phyloP scores from a whole-genome alignment of 2,113 vertebrate species.

The Ochotona curzoniae region DNA sequence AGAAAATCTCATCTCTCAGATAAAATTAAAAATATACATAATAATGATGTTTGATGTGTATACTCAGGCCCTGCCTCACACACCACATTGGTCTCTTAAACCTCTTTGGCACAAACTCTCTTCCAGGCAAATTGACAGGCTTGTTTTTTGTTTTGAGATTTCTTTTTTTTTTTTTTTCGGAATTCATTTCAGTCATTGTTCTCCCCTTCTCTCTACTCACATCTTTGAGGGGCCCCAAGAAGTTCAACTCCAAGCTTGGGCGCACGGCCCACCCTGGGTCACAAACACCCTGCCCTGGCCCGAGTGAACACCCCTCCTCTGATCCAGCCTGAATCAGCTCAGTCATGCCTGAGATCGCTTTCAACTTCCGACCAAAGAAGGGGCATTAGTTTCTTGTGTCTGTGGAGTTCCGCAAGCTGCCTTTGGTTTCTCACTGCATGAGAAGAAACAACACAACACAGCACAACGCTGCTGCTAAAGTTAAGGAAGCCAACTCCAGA shows the following conservation, averaged over 20 bases:
- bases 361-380: neutral
- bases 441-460: no score
- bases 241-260: neutral
- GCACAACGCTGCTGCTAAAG: neutral
- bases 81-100: neutral
- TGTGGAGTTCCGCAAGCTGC: neutral
- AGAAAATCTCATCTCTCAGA: no score
- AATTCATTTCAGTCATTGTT: neutral
- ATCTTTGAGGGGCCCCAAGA: neutral
- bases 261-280: neutral
- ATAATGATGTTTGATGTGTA: neutral
- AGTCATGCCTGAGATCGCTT: neutral
- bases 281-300: neutral
- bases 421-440: neutral
- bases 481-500: neutral
- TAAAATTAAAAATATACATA: no score
- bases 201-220: neutral
- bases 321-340: neutral
- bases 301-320: no score
- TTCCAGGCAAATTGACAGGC: neutral
- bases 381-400: neutral
- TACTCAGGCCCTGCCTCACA: neutral
- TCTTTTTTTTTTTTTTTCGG: neutral
- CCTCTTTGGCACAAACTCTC: neutral
- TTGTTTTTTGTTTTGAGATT: neutral